Conservation (phyloP, 1,140 invertebrate species). For the Onthophagus taurus region DNA sequence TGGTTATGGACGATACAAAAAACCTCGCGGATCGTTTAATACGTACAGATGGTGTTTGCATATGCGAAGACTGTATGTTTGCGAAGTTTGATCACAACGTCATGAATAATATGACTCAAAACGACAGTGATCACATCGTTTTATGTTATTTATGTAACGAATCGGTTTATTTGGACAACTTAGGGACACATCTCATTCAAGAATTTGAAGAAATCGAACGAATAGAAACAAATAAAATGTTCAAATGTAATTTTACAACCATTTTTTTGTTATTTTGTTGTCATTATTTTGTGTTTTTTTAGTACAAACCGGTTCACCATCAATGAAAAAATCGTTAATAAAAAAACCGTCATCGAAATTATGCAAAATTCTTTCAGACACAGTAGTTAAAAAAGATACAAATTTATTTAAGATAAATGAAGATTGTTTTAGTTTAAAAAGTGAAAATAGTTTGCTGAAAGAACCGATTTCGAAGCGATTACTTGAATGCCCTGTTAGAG, state of each 20-base stretch:
- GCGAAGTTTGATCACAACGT: constrained; percentile 9
- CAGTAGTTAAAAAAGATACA: constrained; percentile 7
- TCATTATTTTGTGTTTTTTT: neutral
- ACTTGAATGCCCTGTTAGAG: constrained; percentile 3
- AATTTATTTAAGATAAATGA: constrained; percentile 9
- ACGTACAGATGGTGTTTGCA: constrained; percentile 11
- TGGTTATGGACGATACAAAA: constrained; percentile 9
- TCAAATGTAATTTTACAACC: constrained; percentile 2
- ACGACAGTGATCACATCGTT: neutral
- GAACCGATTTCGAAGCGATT: constrained; percentile 3
- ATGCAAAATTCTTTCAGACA: constrained; percentile 9
- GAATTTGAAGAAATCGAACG: constrained; percentile 9
- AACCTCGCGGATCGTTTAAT: constrained; percentile 14
- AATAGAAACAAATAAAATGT: constrained; percentile 2
- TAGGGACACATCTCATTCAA: constrained; percentile 6
- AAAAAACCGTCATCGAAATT: constrained; percentile 7
- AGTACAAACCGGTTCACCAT: constrained; percentile 2
- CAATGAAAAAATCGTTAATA: neutral
- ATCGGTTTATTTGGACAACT: constrained; percentile 4
- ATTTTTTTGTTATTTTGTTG: neutral
- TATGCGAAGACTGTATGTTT: constrained; percentile 15
- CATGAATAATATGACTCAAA: neutral
- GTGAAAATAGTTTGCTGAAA: neutral
- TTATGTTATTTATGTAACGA: constrained; percentile 15
- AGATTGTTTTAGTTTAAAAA: constrained; percentile 5